Conservation (phyloP, 2,888 invertebrate genomes). For the Alitta virens region DNA sequence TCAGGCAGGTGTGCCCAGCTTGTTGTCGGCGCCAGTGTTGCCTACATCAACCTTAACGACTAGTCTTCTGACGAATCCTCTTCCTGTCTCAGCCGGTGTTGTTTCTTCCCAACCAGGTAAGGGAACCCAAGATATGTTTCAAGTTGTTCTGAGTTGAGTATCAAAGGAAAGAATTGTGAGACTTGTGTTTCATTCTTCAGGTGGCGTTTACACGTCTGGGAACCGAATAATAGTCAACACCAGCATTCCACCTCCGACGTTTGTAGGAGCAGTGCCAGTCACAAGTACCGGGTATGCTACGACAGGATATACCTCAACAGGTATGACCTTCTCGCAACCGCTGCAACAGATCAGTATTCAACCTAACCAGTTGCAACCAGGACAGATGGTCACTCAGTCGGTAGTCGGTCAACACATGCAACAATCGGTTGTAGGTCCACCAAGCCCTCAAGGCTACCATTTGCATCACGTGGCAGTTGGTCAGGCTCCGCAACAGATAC, state of each 20-base stretch:
- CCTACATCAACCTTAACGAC: not conserved
- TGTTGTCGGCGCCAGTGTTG: not conserved
- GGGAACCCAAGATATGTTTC: too few species aligned
- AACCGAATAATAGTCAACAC: conserved; percentile 26
- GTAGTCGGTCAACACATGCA: too few species aligned
- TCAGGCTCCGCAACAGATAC: too few species aligned
- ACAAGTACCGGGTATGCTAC: not conserved
- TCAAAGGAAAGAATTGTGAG: not conserved
- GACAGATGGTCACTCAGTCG: too few species aligned
- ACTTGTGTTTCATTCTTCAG: conserved; percentile 5
- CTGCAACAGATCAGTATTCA: too few species aligned
- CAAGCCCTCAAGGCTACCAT: too few species aligned
- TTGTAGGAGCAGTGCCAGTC: conserved; percentile 3
- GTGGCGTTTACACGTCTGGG: conserved; percentile 5
- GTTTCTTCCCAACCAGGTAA: too few species aligned
- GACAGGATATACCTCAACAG: too few species aligned
- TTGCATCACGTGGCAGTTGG: too few species aligned
- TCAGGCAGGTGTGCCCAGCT: not conserved
- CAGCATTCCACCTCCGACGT: conserved; percentile 29
- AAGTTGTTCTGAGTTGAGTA: not conserved
- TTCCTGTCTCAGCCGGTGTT: not conserved
- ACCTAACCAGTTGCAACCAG: too few species aligned
- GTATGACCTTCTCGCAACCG: too few species aligned
- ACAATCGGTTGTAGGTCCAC: too few species aligned
- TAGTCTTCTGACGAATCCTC: not conserved